A percentile compares a stretch with the other conserved stretches of the same genome.
Evolutionary conservation across 2,888 invertebrate species (phyloP).

Genomic region (Atethmia centrago): DNA sequence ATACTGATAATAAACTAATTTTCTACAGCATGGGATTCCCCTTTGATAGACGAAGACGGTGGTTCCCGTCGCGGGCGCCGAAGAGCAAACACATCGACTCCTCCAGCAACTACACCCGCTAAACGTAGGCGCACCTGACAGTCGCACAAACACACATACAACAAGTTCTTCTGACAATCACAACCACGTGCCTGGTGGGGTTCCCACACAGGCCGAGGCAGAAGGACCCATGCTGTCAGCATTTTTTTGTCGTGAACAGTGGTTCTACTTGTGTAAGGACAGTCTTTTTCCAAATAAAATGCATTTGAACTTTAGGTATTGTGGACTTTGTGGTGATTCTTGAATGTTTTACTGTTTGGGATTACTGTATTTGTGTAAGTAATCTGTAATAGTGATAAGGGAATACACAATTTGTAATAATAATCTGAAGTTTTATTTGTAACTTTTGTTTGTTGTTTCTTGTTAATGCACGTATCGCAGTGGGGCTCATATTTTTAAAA

Average conservation of each 20-base stretch:
- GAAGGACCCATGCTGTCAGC: slow-evolving; percentile 65
- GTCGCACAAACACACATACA: slow-evolving; percentile 75
- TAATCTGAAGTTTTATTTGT: not conserved
- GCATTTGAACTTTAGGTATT: slow-evolving; percentile 47
- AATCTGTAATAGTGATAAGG: slow-evolving; percentile 36
- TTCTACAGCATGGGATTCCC: slow-evolving; percentile 81
- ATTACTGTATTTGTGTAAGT: slow-evolving; percentile 43
- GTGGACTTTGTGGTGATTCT: slow-evolving; percentile 37
- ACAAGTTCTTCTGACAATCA: slow-evolving; percentile 82
- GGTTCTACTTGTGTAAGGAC: slow-evolving; percentile 26
- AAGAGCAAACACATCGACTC: slow-evolving; percentile 83
- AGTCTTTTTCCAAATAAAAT: slow-evolving; percentile 29
- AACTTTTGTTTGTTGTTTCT: not conserved
- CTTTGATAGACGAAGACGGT: slow-evolving; percentile 81
- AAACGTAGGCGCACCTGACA: slow-evolving; percentile 86
- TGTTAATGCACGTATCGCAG: not conserved
- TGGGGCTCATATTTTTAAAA: not conserved
- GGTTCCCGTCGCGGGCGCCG: slow-evolving; percentile 81
- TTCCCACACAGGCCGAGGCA: slow-evolving; percentile 44
- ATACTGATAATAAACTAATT: not conserved
- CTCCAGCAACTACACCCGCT: slow-evolving; percentile 83
- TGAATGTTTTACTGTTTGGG: slow-evolving; percentile 22
- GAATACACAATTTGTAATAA: slow-evolving; percentile 39
- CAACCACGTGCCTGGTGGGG: slow-evolving; percentile 66
- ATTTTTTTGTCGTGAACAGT: slow-evolving; percentile 65